These are phyloP conservation scores for Spinibarbus caldwelli DNA, from an alignment of 2,797 vertebrate species.

Conservation along the genomic window DNA sequence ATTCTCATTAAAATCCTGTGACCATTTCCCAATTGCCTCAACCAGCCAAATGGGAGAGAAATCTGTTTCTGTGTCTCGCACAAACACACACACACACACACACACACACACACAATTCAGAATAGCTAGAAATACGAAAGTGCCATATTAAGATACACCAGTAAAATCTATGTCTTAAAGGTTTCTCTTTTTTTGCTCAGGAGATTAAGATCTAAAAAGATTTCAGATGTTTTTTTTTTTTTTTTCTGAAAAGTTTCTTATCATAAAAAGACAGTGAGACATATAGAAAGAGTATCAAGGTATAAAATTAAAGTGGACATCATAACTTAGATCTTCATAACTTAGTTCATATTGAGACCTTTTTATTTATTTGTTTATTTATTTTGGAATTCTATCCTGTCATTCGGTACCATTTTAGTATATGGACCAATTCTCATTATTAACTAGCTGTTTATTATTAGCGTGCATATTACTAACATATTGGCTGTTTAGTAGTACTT, in stretches of 20 bases:
- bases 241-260: background rate
- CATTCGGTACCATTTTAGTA: too few species aligned
- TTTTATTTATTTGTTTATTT: background rate
- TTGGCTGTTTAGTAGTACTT: too few species aligned
- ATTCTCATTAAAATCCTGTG: constrained; percentile 50
- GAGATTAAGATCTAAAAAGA: background rate
- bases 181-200: background rate
- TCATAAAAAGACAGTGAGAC: background rate
- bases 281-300: background rate
- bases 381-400: background rate
- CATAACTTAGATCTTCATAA: background rate
- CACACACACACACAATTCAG: background rate
- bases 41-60: background rate
- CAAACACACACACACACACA: background rate
- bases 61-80: background rate
- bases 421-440: too few species aligned
- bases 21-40: constrained; percentile 45
- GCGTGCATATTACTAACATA: too few species aligned
- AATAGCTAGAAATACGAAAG: background rate
- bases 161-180: background rate
- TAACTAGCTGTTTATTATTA: too few species aligned
- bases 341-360: background rate
- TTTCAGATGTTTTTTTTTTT: background rate
- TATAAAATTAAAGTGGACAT: background rate
- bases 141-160: background rate